Conservation (phyloP, 2,113 vertebrate genomes). For the Rousettus leschenaultii region DNA sequence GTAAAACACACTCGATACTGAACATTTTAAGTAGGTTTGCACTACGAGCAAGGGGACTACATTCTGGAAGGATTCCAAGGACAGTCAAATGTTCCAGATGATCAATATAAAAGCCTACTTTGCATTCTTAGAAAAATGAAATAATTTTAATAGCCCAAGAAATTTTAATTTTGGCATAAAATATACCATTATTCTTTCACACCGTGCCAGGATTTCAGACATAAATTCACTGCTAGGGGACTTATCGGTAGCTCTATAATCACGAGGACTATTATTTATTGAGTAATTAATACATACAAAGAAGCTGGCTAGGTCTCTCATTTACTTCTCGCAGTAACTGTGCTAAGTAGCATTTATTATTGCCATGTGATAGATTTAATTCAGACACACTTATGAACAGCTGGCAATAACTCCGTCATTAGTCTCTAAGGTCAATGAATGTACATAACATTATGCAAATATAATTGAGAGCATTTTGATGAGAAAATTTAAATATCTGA, state of each 20-base stretch:
- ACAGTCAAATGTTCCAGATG: background rate
- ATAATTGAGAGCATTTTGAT: background rate
- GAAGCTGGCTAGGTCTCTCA: background rate
- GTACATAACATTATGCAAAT: background rate
- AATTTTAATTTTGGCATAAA: background rate
- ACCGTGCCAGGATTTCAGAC: background rate
- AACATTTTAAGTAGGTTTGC: background rate
- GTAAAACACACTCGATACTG: background rate
- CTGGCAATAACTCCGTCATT: background rate
- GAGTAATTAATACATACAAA: background rate
- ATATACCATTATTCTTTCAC: background rate
- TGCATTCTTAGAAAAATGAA: background rate
- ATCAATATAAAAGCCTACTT: background rate
- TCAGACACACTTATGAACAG: background rate
- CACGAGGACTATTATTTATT: background rate
- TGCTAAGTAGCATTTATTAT: background rate
- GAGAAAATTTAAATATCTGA: background rate
- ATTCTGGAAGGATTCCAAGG: background rate
- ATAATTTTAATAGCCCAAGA: background rate
- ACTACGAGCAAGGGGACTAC: background rate
- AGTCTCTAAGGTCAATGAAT: background rate
- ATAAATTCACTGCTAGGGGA: background rate
- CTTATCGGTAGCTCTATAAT: background rate
- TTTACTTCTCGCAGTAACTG: accelerated
- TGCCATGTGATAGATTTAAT: background rate